A percentile compares a stretch with the other conserved stretches of the same genome.
phyloP scores from a whole-genome alignment of 2,113 vertebrate species.

The Rhabdomys dilectus region DNA sequence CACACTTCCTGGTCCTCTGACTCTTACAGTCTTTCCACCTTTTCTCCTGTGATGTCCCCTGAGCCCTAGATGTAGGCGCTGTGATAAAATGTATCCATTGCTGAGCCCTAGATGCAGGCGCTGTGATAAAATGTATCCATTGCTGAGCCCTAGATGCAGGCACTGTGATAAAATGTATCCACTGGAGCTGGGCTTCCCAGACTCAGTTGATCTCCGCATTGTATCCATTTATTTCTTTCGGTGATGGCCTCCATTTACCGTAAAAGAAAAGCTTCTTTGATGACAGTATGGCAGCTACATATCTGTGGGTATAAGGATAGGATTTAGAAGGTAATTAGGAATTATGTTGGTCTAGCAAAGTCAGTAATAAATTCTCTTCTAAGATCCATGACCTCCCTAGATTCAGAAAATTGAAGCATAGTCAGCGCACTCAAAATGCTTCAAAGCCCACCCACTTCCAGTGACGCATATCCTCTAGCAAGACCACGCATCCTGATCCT shows the following conservation, averaged over 20 bases:
- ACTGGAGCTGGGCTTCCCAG: neutral
- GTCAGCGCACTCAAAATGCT: too few relatives aligned
- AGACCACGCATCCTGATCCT: too few relatives aligned
- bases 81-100: neutral
- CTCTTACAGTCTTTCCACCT: neutral
- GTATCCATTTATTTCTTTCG: neutral
- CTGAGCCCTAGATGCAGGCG: neutral
- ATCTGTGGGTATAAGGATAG: neutral
- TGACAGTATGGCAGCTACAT: neutral
- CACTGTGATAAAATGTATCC: neutral
- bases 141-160: neutral
- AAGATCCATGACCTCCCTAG: neutral
- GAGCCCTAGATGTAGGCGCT: neutral
- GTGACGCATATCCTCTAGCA: too few relatives aligned
- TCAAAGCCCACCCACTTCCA: too few relatives aligned
- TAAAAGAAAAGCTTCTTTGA: neutral
- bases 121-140: neutral
- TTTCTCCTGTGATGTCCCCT: neutral
- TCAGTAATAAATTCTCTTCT: neutral
- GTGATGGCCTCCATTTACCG: neutral
- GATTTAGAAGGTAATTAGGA: neutral
- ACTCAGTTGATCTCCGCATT: neutral
- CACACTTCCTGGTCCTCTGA: neutral
- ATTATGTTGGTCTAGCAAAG: neutral
- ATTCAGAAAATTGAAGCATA: neutral